These are phyloP conservation scores for Alentia gelatinosa DNA, from an alignment of 2,888 invertebrate species.

Conservation along the genomic window DNA sequence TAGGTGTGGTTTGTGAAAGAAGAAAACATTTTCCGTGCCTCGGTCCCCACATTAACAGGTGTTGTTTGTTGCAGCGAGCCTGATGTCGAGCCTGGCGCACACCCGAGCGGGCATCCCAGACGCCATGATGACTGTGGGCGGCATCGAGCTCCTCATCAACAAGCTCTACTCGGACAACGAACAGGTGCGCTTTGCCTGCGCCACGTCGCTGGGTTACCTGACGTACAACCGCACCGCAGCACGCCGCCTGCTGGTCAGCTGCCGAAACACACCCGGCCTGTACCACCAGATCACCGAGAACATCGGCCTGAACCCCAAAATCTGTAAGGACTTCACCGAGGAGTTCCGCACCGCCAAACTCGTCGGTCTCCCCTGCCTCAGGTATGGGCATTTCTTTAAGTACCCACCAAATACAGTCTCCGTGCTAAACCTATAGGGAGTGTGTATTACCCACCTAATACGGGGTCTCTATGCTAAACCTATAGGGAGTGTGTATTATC, in stretches of 20 bases:
- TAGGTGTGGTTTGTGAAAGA: too few relatives aligned
- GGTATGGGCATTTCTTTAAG: conserved; percentile 69
- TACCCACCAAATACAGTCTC: too few relatives aligned
- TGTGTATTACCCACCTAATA: too few relatives aligned
- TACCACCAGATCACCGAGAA: conserved; percentile 77
- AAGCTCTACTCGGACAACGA: conserved; percentile 74
- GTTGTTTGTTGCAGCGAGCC: conserved; percentile 64
- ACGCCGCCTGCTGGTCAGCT: conserved; percentile 75
- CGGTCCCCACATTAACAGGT: neutral
- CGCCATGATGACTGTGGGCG: conserved; percentile 80
- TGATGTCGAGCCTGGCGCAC: conserved; percentile 79
- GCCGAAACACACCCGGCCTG: conserved; percentile 75
- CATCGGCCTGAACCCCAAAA: conserved; percentile 76
- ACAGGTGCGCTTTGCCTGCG: conserved; percentile 68
- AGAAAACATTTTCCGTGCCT: too few relatives aligned
- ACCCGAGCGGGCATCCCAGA: conserved; percentile 80
- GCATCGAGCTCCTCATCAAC: conserved; percentile 75
- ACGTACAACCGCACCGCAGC: conserved; percentile 80
- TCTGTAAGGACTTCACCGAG: conserved; percentile 76
- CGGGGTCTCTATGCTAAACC: too few relatives aligned
- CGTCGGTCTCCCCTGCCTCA: conserved; percentile 78
- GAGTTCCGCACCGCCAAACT: conserved; percentile 77
- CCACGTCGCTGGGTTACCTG: conserved; percentile 79
- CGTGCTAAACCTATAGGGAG: too few relatives aligned
- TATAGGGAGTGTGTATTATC: too few relatives aligned